These are phyloP conservation scores for Pogona vitticeps DNA, from an alignment of 2,113 vertebrate species.

Conservation along the genomic window DNA sequence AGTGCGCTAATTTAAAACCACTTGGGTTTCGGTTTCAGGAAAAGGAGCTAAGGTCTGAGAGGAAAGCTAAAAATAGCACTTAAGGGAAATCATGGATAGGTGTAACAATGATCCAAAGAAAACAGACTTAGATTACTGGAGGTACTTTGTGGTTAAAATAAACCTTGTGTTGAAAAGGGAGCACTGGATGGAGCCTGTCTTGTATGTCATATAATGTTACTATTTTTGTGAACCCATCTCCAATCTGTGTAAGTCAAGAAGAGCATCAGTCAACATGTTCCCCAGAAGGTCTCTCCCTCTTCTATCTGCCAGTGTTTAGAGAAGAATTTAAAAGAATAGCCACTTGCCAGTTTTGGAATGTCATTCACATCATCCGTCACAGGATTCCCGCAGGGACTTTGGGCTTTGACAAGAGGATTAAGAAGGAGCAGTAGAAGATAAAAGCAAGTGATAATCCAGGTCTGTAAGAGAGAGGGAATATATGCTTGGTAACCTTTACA, in stretches of 20 bases:
- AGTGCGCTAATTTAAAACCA: slow-evolving; percentile 44
- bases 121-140: slow-evolving; percentile 38
- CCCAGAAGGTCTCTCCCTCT: neutral
- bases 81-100: slow-evolving; percentile 35
- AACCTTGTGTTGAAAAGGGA: slow-evolving; percentile 20
- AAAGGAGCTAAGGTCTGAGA: slow-evolving; percentile 41
- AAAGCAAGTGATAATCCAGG: slow-evolving; percentile 87
- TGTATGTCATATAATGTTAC: neutral
- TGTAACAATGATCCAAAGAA: slow-evolving; percentile 44
- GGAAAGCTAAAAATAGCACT: slow-evolving; percentile 1
- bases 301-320: neutral
- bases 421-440: slow-evolving; percentile 83
- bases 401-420: slow-evolving; percentile 77
- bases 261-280: neutral
- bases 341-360: slow-evolving; percentile 80
- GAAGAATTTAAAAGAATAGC: slow-evolving; percentile 38
- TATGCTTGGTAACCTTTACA: slow-evolving; percentile 34
- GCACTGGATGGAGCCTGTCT: neutral
- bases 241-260: slow-evolving; percentile 4
- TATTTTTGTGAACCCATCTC: neutral
- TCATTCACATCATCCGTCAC: slow-evolving; percentile 86
- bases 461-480: slow-evolving; percentile 70
- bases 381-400: slow-evolving; percentile 78
- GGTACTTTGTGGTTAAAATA: neutral
- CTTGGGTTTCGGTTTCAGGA: slow-evolving; percentile 33